Base-by-base conservation (phyloP, 2,888 invertebrate genomes). In the Pycnomerus fuliginosus region DNA sequence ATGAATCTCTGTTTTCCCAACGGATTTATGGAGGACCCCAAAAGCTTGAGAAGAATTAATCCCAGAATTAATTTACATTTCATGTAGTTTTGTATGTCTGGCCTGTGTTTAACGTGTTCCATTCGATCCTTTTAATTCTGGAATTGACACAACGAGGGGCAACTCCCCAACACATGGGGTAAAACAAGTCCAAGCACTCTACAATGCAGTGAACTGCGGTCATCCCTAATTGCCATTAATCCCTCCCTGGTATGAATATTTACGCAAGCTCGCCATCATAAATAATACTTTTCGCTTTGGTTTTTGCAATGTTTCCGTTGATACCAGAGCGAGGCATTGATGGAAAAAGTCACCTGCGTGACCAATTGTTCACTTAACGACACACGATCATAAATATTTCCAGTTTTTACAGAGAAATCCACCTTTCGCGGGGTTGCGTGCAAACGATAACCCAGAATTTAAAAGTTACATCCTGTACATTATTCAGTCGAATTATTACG, bases 161-260 rank as follows among this genome's bases (percentile, higher is more conserved):
- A 34, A 28, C 22, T 41, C 40, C 35, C 39, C 48, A 7, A 25
- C 10, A 25, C 24, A 20, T 24, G 34, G 35, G 44, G 34, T 47
- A 42, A 39, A 37, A 49, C 44, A 46, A 31, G 45, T 44, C 22
- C 39, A 38, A 25, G 25, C 39, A 42, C 43, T 45, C 41, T 41
- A 41, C 47, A 50, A 50, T 42, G 50, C 47, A 48, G 39, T 42
- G 39, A 44, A 28, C 43, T 55, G 56, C 50, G 56, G 56, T 50
- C 56, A 53, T 56, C 53, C 50, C 53, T 52, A 56, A 52, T 52
- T 46, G 52, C 52, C 42, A 56, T 56, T 53, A 56, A 56, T 56
- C 52, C 48, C 42, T 34, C 34, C 15, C 38, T 27, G n/a, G 28
- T 43, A 39, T 47, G 43, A 39, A 39, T 43, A 38, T 47, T 43